Percentiles rank a stretch among this genome's conserved stretches.
Evolutionary conservation across 53 echinoderm and acorn worm genomes (phyloP).

Genomic region (Holothuria leucospilota): DNA sequence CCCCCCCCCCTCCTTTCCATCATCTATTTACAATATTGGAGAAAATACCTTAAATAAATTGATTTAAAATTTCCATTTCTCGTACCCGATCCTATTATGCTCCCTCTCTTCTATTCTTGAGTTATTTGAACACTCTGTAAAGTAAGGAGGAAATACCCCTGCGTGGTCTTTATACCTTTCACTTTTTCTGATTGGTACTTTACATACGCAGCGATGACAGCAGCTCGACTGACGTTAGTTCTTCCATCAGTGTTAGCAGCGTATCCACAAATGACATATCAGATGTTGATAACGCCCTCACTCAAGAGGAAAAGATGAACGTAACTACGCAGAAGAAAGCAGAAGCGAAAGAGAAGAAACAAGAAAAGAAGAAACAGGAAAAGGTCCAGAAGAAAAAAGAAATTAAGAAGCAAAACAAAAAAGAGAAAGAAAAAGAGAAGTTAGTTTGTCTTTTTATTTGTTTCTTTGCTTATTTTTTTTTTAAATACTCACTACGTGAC

Average conservation of each 20-base stretch:
- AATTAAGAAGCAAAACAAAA: conserved; percentile 53
- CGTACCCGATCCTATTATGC: too few species aligned
- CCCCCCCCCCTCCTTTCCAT: too few species aligned
- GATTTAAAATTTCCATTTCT: too few species aligned
- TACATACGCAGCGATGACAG: background rate
- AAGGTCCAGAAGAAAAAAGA: conserved; percentile 66
- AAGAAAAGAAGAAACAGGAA: conserved; percentile 65
- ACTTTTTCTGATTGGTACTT: too few species aligned
- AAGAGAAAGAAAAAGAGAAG: conserved; percentile 73
- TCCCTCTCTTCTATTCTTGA: too few species aligned
- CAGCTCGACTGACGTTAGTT: conserved; percentile 57
- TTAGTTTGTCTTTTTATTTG: conserved; percentile 41
- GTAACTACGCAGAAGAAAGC: conserved; percentile 53
- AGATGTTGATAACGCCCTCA: conserved; percentile 45
- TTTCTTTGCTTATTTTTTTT: too few species aligned
- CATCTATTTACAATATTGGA: too few species aligned
- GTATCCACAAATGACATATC: conserved; percentile 68
- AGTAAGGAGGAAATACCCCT: too few species aligned
- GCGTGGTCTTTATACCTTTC: too few species aligned
- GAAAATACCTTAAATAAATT: too few species aligned
- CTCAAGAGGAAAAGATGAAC: conserved; percentile 56
- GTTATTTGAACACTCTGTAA: too few species aligned
- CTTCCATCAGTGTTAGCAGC: conserved; percentile 75
- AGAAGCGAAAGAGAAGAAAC: conserved; percentile 48
- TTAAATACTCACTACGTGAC: too few species aligned